Percentiles rank a stretch among this genome's conserved stretches.
phyloP scores from a whole-genome alignment of 1,140 invertebrate species.

The Ostrea denselamellosa region DNA sequence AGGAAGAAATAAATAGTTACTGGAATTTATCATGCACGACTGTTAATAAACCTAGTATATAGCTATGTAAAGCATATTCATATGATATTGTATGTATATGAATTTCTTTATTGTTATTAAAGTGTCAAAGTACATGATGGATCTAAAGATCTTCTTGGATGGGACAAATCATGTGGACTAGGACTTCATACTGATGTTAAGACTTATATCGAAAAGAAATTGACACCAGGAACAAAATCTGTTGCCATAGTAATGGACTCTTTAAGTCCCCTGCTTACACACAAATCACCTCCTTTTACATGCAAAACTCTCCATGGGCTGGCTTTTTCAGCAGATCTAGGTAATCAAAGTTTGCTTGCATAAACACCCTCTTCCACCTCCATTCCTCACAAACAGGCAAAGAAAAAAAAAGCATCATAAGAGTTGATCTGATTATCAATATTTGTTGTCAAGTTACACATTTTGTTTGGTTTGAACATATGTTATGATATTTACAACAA shows the following conservation, averaged over 20 bases:
- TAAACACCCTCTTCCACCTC: too few species aligned
- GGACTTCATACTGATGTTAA: neutral
- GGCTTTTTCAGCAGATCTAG: neutral
- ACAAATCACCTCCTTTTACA: conserved; percentile 45
- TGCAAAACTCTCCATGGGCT: conserved; percentile 43
- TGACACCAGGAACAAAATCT: neutral
- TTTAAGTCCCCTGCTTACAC: conserved; percentile 40
- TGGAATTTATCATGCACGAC: too few species aligned
- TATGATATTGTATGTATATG: too few species aligned
- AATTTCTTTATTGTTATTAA: neutral
- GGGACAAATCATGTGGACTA: conserved; percentile 18
- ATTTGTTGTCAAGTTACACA: too few species aligned
- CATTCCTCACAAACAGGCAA: too few species aligned
- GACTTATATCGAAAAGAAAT: neutral
- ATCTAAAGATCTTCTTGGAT: conserved; percentile 34
- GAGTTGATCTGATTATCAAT: too few species aligned
- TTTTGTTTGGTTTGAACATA: too few species aligned
- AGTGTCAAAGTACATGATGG: conserved; percentile 43
- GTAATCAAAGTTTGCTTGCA: conserved; percentile 14
- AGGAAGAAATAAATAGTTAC: too few species aligned
- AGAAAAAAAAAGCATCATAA: too few species aligned
- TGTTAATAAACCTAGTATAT: too few species aligned
- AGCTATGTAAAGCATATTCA: too few species aligned
- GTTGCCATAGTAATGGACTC: conserved; percentile 43
- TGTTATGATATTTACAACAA: too few species aligned